These are phyloP conservation scores for Coturnix japonica DNA, from an alignment of 2,113 vertebrate species.

Conservation along the genomic window DNA sequence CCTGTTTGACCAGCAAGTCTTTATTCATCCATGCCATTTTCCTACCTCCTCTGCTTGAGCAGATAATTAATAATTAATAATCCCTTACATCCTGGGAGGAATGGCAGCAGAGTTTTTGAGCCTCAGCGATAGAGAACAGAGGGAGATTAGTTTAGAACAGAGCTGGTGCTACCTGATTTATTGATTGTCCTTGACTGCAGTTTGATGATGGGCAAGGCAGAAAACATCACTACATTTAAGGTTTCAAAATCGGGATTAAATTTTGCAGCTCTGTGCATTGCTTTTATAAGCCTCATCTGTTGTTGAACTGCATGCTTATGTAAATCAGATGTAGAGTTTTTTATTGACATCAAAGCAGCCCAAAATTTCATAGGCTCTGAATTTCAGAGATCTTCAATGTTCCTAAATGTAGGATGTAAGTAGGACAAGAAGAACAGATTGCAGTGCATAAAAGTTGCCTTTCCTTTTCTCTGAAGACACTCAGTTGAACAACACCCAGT, in stretches of 20 bases:
- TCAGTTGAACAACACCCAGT: background rate
- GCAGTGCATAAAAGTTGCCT: background rate
- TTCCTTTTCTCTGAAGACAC: background rate
- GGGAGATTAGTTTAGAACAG: background rate
- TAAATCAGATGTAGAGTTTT: background rate
- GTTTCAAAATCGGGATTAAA: background rate
- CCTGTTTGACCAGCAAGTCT: no score
- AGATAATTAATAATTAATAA: no score
- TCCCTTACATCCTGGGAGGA: background rate
- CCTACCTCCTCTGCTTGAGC: no score
- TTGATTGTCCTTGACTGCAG: background rate
- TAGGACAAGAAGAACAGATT: background rate
- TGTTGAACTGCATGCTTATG: background rate
- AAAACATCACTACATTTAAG: background rate
- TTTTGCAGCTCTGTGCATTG: background rate
- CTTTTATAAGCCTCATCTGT: background rate
- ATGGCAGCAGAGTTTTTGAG: background rate
- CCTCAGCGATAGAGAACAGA: background rate
- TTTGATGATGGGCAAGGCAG: background rate
- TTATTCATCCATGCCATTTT: no score
- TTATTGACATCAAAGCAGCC: background rate
- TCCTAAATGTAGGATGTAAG: background rate
- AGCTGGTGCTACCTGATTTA: background rate
- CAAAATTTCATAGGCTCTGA: background rate
- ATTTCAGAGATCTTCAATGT: background rate